Conservation (phyloP, 2,888 invertebrate genomes). For the Oasisia sp. region DNA sequence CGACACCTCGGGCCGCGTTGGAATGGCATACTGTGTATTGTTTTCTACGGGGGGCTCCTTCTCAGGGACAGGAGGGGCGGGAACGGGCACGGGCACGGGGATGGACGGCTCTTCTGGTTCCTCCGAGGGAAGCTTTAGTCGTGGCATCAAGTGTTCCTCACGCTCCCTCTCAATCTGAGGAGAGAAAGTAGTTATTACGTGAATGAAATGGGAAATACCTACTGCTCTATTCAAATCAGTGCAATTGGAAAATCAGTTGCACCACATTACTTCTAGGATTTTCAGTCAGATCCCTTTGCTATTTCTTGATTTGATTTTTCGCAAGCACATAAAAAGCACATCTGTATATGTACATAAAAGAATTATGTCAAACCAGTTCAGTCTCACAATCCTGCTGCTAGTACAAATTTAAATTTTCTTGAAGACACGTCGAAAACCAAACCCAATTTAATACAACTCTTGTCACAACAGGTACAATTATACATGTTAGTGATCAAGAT, state of each 20-base stretch:
- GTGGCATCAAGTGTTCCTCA: slow-evolving; percentile 86
- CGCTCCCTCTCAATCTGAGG: slow-evolving; percentile 76
- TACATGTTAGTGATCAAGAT: not conserved
- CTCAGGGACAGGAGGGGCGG: not conserved
- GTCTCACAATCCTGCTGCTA: too few species aligned
- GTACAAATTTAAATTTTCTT: not conserved
- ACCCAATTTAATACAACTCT: too few species aligned
- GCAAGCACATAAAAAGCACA: too few species aligned
- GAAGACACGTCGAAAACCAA: too few species aligned
- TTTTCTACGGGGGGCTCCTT: not conserved
- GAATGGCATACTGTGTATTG: not conserved
- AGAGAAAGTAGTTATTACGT: slow-evolving; percentile 37
- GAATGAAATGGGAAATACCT: too few species aligned
- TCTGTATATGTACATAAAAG: too few species aligned
- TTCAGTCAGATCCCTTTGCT: too few species aligned
- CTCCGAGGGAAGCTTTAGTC: slow-evolving; percentile 74
- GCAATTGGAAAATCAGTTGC: too few species aligned
- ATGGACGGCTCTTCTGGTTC: slow-evolving; percentile 28
- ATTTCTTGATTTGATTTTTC: too few species aligned
- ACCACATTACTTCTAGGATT: not conserved
- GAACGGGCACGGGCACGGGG: slow-evolving; percentile 17
- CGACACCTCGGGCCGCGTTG: not conserved
- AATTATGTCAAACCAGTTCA: not conserved
- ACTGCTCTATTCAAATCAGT: too few species aligned
- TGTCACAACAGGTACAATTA: not conserved